Evolutionary conservation across 2,797 vertebrate species (phyloP).

Genomic region (Sphenopsis melanotis): DNA sequence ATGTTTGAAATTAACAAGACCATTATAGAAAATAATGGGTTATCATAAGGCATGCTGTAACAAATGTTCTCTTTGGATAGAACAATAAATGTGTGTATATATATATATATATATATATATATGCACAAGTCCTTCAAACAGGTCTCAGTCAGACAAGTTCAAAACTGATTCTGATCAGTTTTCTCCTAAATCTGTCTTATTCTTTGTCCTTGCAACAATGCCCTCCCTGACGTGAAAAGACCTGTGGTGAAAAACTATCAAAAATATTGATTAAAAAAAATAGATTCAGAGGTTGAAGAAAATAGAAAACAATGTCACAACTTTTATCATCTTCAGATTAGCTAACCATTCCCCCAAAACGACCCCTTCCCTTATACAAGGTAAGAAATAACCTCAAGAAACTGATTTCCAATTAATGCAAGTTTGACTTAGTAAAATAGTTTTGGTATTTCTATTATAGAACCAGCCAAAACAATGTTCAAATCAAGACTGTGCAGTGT

Average conservation of each 20-base stretch:
- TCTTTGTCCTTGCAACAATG: neutral
- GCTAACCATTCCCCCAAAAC: neutral
- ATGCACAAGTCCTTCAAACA: neutral
- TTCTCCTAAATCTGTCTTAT: neutral
- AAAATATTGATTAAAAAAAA: neutral
- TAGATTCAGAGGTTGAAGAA: neutral
- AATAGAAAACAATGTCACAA: neutral
- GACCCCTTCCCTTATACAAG: neutral
- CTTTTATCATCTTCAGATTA: neutral
- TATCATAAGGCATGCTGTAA: neutral
- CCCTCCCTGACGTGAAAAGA: neutral
- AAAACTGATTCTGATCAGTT: neutral
- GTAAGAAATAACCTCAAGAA: neutral
- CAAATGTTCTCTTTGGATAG: neutral
- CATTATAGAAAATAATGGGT: neutral
- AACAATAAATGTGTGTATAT: neutral
- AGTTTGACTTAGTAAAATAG: neutral
- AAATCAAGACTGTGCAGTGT: neutral
- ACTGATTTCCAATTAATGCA: neutral
- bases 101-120: neutral
- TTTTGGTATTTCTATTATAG: neutral
- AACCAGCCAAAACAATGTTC: neutral
- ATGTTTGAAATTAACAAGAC: neutral
- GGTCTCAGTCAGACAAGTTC: neutral
- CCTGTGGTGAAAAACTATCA: neutral